These are phyloP conservation scores for Maconellicoccus hirsutus DNA, from an alignment of 1,140 invertebrate genomes.

Conservation along the genomic window DNA sequence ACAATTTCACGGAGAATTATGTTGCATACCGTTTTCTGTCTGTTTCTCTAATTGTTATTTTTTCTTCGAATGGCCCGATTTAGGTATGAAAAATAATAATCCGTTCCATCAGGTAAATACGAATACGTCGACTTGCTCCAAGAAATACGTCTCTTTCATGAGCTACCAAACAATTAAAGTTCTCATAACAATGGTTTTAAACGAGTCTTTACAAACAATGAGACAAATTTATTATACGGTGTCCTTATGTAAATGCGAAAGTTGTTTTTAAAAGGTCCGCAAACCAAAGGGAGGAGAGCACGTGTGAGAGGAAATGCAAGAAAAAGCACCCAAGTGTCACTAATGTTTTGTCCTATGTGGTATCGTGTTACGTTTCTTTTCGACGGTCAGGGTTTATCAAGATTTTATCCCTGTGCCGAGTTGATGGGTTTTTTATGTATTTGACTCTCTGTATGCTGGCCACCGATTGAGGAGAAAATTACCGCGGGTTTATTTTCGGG, in stretches of 20 bases:
- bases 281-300: background rate
- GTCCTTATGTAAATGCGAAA: slow-evolving; percentile 19
- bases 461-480: too few relatives aligned
- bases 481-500: too few relatives aligned
- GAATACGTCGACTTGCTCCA: background rate
- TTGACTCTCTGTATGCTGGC: too few relatives aligned
- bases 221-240: slow-evolving; percentile 14
- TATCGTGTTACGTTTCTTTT: background rate
- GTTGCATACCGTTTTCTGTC: background rate
- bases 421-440: too few relatives aligned
- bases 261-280: slow-evolving; percentile 5
- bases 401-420: background rate
- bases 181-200: slow-evolving; percentile 4
- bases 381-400: background rate
- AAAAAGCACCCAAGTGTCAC: slow-evolving; percentile 10
- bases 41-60: background rate
- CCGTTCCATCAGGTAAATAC: background rate
- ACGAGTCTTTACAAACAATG: slow-evolving; percentile 7
- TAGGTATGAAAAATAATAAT: background rate
- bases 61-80: background rate
- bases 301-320: slow-evolving; percentile 7
- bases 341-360: slow-evolving; percentile 2
- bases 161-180: slow-evolving; percentile 15
- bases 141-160: background rate
- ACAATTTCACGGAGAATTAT: background rate